Conservation (phyloP, 1,140 invertebrate genomes). For the Cryptotermes secundus region DNA sequence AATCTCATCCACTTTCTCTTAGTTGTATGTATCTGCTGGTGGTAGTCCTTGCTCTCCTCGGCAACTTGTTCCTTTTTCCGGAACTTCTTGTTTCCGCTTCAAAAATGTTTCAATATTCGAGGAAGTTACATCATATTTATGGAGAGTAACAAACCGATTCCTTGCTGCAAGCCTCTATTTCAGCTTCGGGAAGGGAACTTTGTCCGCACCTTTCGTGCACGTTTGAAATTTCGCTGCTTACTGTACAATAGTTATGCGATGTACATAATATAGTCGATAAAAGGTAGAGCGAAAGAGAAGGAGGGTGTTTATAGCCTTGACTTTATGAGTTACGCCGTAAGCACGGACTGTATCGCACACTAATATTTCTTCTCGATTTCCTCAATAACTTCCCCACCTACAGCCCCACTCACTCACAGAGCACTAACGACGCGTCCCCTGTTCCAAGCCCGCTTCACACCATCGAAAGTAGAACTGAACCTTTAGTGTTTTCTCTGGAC, state of each 20-base stretch:
- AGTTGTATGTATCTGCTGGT: too few relatives aligned
- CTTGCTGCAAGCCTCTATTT: too few relatives aligned
- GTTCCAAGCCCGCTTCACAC: neutral
- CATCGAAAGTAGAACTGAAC: neutral
- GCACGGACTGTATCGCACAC: neutral
- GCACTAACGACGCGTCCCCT: too few relatives aligned
- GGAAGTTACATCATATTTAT: too few relatives aligned
- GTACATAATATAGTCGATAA: neutral
- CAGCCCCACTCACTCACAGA: too few relatives aligned
- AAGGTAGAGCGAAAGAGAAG: neutral
- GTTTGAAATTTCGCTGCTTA: neutral
- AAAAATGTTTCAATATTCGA: too few relatives aligned
- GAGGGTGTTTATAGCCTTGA: neutral
- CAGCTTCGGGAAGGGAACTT: neutral
- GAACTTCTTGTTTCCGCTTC: too few relatives aligned
- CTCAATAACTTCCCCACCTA: neutral
- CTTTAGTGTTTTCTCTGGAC: too few relatives aligned
- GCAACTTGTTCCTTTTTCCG: too few relatives aligned
- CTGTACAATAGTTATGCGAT: neutral
- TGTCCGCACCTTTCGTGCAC: neutral
- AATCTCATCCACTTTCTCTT: too few relatives aligned
- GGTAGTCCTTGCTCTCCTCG: too few relatives aligned
- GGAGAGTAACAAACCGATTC: too few relatives aligned
- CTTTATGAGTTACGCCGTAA: neutral
- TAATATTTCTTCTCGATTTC: conserved; percentile 7